Percentiles rank a stretch among this genome's conserved stretches.
Conservation (phyloP, 2,888 invertebrate species). For the Miltochrista miniata region DNA sequence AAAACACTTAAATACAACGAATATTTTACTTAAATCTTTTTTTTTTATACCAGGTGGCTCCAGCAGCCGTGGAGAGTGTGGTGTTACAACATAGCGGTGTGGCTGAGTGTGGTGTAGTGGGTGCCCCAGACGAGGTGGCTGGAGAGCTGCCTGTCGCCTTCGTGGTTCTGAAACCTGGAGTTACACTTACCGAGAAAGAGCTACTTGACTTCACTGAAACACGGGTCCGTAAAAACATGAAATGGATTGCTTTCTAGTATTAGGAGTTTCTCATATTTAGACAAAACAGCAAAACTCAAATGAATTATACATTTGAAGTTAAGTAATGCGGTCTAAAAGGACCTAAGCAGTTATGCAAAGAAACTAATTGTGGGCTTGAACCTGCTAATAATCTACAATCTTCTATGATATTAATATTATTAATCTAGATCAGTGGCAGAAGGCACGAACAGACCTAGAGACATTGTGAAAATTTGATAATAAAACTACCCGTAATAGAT, state of each 20-base stretch:
- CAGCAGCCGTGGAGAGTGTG: constrained; percentile 92
- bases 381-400: too few species aligned
- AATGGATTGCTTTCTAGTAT: background rate
- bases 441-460: too few species aligned
- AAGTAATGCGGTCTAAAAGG: too few species aligned
- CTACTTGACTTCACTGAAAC: background rate
- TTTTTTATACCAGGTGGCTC: constrained; percentile 82
- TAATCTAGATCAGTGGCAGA: too few species aligned
- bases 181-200: constrained; percentile 11
- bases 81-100: constrained; percentile 87
- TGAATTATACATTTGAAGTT: too few species aligned
- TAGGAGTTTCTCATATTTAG: background rate
- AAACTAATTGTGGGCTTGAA: too few species aligned
- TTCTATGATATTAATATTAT: too few species aligned
- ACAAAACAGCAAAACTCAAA: too few species aligned
- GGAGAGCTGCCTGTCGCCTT: constrained; percentile 92
- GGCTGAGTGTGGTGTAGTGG: constrained; percentile 91
- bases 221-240: background rate
- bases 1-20: too few species aligned
- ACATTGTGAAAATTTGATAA: too few species aligned
- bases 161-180: constrained; percentile 84
- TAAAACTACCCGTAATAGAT: too few species aligned
- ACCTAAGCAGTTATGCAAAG: too few species aligned
- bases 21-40: background rate
- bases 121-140: constrained; percentile 86